Conservation (phyloP, 2,797 vertebrate species). For the Chrysocyon brachyurus region DNA sequence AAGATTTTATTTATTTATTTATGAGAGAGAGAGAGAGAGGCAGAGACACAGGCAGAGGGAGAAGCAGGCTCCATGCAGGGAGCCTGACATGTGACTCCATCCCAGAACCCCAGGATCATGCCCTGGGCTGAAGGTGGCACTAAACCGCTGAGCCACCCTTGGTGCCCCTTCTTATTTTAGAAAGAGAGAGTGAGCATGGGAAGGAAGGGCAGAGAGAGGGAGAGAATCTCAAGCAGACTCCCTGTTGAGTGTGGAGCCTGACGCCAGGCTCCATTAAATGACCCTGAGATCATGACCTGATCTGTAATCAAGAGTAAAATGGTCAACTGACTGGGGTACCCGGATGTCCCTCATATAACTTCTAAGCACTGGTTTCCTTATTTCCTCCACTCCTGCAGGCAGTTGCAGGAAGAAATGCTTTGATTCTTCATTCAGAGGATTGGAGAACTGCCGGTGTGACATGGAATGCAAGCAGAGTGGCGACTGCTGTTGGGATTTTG, state of each 20-base stretch:
- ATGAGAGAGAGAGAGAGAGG: not conserved
- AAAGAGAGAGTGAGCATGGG: not conserved
- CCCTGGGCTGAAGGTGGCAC: no score
- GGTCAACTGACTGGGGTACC: not conserved
- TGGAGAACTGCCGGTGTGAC: slow-evolving; percentile 85
- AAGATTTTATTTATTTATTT: not conserved
- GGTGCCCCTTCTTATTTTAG: no score
- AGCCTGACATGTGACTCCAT: not conserved
- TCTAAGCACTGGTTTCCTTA: not conserved
- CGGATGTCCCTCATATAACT: not conserved
- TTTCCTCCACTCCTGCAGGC: slow-evolving; percentile 79
- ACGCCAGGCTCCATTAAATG: fast-evolving
- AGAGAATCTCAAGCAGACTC: not conserved
- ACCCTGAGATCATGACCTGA: not conserved
- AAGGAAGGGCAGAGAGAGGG: not conserved
- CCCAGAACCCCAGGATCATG: no score
- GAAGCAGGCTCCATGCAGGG: not conserved
- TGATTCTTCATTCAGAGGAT: not conserved
- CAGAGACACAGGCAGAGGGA: not conserved
- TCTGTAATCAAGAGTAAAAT: not conserved
- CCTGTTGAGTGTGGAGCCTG: not conserved
- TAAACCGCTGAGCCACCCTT: no score
- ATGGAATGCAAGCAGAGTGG: slow-evolving; percentile 69
- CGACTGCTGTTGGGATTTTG: slow-evolving; percentile 90
- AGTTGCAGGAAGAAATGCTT: slow-evolving; percentile 88